Conservation (phyloP, 2,888 invertebrate species). For the Lagria hirta region DNA sequence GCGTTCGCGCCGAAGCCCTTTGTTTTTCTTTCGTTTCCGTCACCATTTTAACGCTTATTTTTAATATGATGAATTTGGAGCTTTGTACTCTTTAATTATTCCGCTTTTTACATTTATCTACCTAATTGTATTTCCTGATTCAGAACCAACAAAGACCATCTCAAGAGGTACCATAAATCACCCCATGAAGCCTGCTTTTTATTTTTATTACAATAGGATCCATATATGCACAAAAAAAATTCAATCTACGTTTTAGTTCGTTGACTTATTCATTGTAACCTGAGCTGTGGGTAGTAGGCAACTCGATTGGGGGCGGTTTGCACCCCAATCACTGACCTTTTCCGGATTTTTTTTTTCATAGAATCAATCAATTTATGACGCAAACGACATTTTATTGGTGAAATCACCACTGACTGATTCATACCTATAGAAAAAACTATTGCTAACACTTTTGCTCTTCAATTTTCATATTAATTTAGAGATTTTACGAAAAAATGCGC, state of each 20-base stretch:
- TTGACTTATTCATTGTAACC: constrained; percentile 47
- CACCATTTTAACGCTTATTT: constrained; percentile 54
- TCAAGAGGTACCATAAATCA: constrained; percentile 55
- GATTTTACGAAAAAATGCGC: too few species aligned
- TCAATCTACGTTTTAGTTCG: constrained; percentile 45
- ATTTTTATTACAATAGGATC: too few species aligned
- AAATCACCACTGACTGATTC: constrained; percentile 9
- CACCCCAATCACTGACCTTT: constrained; percentile 34
- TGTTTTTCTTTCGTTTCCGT: constrained; percentile 54
- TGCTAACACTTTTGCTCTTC: too few species aligned
- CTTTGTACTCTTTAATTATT: constrained; percentile 56
- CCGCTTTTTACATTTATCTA: constrained; percentile 56
- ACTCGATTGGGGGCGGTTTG: constrained; percentile 27
- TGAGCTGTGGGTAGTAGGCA: too few species aligned
- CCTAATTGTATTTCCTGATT: constrained; percentile 55
- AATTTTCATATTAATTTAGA: too few species aligned
- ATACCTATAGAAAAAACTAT: too few species aligned
- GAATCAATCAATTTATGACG: constrained; percentile 38
- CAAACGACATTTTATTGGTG: constrained; percentile 38
- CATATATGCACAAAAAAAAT: constrained; percentile 44
- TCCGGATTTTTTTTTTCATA: constrained; percentile 24
- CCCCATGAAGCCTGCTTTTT: constrained; percentile 43
- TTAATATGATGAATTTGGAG: constrained; percentile 56
- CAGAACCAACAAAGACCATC: constrained; percentile 46
- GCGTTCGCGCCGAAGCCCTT: constrained; percentile 48